Evolutionary conservation across 2,113 vertebrate genomes (phyloP).

Genomic region (Triplophysa tibetana): DNA sequence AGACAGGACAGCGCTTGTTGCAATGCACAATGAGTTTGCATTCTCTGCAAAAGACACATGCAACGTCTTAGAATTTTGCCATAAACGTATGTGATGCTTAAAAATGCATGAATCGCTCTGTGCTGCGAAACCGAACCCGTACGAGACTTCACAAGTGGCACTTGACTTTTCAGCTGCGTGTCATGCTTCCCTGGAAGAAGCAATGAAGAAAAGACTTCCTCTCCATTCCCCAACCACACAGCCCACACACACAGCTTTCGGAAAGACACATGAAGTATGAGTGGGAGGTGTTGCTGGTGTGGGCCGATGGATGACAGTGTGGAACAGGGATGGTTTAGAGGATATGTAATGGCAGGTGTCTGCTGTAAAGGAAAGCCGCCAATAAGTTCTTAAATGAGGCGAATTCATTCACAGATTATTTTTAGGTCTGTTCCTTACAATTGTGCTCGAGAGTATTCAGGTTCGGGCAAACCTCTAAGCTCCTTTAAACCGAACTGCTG

Average conservation of each 20-base stretch:
- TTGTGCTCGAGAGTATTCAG: slow-evolving; percentile 28
- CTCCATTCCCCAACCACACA: slow-evolving; percentile 31
- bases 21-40: background rate
- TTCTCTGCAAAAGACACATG: too few relatives aligned
- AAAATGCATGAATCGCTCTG: background rate
- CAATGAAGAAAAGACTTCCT: slow-evolving; percentile 20
- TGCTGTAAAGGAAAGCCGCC: slow-evolving; percentile 39
- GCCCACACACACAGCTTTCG: slow-evolving; percentile 49
- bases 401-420: slow-evolving; percentile 51
- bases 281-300: slow-evolving; percentile 52
- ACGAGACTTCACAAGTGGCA: slow-evolving; percentile 7
- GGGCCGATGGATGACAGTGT: slow-evolving; percentile 51
- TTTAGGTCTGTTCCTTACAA: slow-evolving; percentile 45
- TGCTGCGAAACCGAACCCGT: background rate
- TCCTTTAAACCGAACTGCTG: too few relatives aligned
- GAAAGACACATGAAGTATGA: slow-evolving; percentile 39
- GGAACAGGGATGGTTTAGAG: slow-evolving; percentile 48
- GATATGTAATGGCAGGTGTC: slow-evolving; percentile 57
- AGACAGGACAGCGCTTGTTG: too few relatives aligned
- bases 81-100: background rate
- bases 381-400: slow-evolving; percentile 47
- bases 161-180: slow-evolving; percentile 38
- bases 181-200: slow-evolving; percentile 9
- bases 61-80: background rate
- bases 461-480: slow-evolving; percentile 13